Percentiles rank a stretch among this genome's conserved stretches.
Conservation (phyloP, 2,888 invertebrate genomes). For the Stenichneumon culpator region DNA sequence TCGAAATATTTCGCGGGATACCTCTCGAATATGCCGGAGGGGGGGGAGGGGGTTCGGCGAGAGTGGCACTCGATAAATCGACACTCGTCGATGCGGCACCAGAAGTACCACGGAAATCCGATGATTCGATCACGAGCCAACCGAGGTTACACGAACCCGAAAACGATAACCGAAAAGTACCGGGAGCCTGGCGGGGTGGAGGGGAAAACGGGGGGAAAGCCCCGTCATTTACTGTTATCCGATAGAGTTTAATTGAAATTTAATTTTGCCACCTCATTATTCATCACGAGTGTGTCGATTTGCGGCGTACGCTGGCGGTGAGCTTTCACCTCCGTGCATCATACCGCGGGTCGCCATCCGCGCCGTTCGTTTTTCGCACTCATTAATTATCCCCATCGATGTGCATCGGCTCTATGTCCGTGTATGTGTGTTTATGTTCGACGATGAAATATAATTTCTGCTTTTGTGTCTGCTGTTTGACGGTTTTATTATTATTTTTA, state of each 20-base stretch:
- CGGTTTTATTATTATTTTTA: slow-evolving; percentile 52
- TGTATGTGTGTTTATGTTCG: slow-evolving; percentile 25
- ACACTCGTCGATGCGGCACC: slow-evolving; percentile 52
- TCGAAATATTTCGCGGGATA: slow-evolving; percentile 47
- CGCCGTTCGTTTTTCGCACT: slow-evolving; percentile 68
- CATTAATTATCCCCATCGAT: slow-evolving; percentile 58
- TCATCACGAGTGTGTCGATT: slow-evolving; percentile 80
- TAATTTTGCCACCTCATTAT: slow-evolving; percentile 81
- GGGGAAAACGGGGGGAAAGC: slow-evolving; percentile 58
- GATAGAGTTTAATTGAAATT: slow-evolving; percentile 80
- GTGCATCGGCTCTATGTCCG: slow-evolving; percentile 28
- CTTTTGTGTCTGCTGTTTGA: slow-evolving; percentile 55
- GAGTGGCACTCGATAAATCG: slow-evolving; percentile 52
- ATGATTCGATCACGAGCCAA: slow-evolving; percentile 63
- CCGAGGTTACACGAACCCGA: slow-evolving; percentile 57
- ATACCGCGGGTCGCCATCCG: not conserved
- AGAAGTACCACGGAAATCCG: slow-evolving; percentile 61
- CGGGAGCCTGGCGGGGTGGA: slow-evolving; percentile 23
- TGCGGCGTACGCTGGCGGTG: slow-evolving; percentile 73
- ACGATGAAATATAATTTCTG: slow-evolving; percentile 65
- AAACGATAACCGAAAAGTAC: slow-evolving; percentile 68
- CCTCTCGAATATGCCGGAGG: slow-evolving; percentile 21
- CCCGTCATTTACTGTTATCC: slow-evolving; percentile 76
- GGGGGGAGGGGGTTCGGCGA: not conserved
- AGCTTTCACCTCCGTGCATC: slow-evolving; percentile 72